A percentile compares a stretch with the other conserved stretches of the same genome.
These are phyloP conservation scores for Ariolimax columbianus DNA, from an alignment of 2,888 invertebrate species.

Conservation along the genomic window DNA sequence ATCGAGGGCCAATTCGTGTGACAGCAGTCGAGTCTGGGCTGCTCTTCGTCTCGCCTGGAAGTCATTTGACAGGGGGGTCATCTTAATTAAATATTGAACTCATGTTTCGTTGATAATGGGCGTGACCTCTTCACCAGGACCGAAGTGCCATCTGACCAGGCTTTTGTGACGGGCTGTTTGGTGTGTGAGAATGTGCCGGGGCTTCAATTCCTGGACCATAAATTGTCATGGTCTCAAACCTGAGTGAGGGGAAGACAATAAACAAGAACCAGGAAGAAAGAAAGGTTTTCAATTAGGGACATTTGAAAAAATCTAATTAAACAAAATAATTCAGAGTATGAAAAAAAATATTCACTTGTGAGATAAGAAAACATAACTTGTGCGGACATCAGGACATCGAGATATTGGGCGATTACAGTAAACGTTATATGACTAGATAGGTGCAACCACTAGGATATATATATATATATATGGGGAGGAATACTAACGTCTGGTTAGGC, in stretches of 20 bases:
- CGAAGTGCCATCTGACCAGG: background rate
- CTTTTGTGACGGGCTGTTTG: background rate
- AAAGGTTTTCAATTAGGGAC: background rate
- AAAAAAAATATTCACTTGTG: no score
- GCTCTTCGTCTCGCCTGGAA: background rate
- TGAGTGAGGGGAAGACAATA: background rate
- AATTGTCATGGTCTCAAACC: background rate
- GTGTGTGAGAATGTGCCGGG: constrained; percentile 2
- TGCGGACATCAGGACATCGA: no score
- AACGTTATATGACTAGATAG: no score
- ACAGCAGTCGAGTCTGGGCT: background rate
- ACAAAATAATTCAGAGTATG: no score
- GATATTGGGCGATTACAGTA: no score
- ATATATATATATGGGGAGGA: no score
- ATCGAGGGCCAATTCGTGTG: background rate
- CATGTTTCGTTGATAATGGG: background rate
- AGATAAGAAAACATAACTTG: no score
- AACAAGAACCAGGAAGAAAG: background rate
- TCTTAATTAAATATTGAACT: constrained; percentile 34
- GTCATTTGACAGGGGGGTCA: background rate
- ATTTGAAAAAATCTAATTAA: background rate
- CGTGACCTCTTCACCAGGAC: constrained; percentile 11
- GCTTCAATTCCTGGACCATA: background rate
- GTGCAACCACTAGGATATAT: no score
- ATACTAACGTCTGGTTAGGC: no score